Evolutionary conservation across 2,888 invertebrate genomes (phyloP), one percentile per base, ranked within the genome.

Genomic region (Volucella bombylans): DNA sequence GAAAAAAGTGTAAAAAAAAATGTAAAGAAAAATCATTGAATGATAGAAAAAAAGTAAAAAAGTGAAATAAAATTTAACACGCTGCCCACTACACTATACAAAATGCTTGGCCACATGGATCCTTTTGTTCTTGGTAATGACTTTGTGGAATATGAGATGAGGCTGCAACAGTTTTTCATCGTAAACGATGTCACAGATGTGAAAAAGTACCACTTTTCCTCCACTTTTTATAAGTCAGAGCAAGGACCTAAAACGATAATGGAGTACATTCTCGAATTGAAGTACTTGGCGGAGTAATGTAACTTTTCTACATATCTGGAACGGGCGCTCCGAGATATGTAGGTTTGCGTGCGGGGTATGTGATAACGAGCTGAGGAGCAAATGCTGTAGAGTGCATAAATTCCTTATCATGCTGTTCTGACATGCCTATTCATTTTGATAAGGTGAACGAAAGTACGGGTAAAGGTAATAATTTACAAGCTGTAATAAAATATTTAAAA

Each of bases 81-180:
- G 18, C 18, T 18, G 18, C 18, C 18, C 18, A 18, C 18, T 18
- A 1, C 18, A 1, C 18, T 18, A 1, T 18, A 18, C 18, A 50
- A 67, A 49, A 77, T 80, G 72, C 82, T 82, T 74, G 82, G 74
- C 0, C 74, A 86, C 47, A 86, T 82, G 61, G 80, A 82, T 62
- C 65, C 79, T 31, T 86, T 55, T 57, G 57, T 82, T 23, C 73
- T 80, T 31, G 82, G 67, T 54, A 80, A 79, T 54, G 69, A 78
- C 50, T 86, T 85, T 41, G 52, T 41, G 12, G 83, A 85, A 31
- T 65, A 80, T 39, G 76, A 85, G 38, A 85, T 74, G 69, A 47
- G 80, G 43, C 59, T 79, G 10, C 64, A 80, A 49, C 72, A 82
- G 64, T 81, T 74, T 41, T 62, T 62, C 23, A 72, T 62, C 14